Evolutionary conservation across 2,113 vertebrate genomes (phyloP).

Genomic region (Hemiscyllium ocellatum): DNA sequence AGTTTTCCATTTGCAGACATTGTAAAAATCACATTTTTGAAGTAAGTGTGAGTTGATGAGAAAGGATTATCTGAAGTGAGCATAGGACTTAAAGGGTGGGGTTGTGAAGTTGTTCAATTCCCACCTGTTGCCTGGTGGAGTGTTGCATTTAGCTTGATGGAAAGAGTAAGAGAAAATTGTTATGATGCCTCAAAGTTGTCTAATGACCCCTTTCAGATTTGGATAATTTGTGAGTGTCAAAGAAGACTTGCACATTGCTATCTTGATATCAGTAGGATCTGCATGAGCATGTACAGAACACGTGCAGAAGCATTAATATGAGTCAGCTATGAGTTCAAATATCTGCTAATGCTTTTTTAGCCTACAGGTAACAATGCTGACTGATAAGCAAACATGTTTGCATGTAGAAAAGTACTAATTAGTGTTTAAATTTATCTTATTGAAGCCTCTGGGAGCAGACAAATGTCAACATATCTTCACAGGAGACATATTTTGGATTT

Average conservation of each 20-base stretch:
- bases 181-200: neutral
- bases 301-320: neutral
- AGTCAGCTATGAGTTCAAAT: neutral
- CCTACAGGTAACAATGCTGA: conserved; percentile 12
- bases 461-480: neutral
- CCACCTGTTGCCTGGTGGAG: neutral
- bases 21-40: neutral
- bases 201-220: neutral
- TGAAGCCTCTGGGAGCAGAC: neutral
- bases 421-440: neutral
- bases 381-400: neutral
- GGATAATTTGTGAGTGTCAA: neutral
- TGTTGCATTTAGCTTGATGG: neutral
- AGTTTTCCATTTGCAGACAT: neutral
- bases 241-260: neutral
- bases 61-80: too few species aligned
- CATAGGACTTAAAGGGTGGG: neutral
- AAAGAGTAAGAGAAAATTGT: neutral
- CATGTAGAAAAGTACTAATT: conserved; percentile 9
- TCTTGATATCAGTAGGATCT: neutral
- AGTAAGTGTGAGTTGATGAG: neutral
- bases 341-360: neutral
- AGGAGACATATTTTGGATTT: neutral
- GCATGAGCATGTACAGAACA: neutral
- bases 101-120: neutral